Evolutionary conservation across 2,113 vertebrate genomes (phyloP).

Genomic region (Rhinichthys klamathensis): DNA sequence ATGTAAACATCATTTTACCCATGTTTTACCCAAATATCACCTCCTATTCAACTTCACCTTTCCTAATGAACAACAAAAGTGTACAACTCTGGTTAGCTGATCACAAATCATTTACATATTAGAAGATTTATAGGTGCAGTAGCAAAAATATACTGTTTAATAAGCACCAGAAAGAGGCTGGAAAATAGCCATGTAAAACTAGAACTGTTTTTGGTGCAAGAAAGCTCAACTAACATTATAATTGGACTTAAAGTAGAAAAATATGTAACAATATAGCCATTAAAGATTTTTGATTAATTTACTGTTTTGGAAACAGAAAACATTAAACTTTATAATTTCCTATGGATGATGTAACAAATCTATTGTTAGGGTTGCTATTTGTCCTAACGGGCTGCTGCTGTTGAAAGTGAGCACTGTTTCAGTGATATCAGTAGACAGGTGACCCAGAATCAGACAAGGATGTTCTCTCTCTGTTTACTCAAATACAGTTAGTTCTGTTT

Average conservation of each 20-base stretch:
- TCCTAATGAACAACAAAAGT: background rate
- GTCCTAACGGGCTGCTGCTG: background rate
- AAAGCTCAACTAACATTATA: background rate
- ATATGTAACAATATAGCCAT: background rate
- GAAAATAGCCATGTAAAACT: background rate
- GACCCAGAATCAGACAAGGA: background rate
- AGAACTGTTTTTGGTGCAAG: background rate
- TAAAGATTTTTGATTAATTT: background rate
- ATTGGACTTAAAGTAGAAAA: background rate
- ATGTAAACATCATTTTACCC: no score
- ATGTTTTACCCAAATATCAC: no score
- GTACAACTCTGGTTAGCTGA: background rate
- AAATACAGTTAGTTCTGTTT: slow-evolving; percentile 43
- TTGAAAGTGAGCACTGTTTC: slow-evolving; percentile 12
- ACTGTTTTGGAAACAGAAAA: slow-evolving; percentile 14
- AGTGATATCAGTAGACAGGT: slow-evolving; percentile 35
- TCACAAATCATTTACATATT: background rate
- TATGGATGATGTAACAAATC: slow-evolving; percentile 2
- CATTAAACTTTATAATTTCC: background rate
- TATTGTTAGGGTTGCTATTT: slow-evolving; percentile 20
- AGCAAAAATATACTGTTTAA: background rate
- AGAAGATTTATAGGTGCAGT: background rate
- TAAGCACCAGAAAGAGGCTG: background rate
- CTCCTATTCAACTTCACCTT: no score
- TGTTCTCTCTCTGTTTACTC: slow-evolving; percentile 12